phyloP scores from a whole-genome alignment of 2,797 vertebrate species.

The Cuculus canorus region DNA sequence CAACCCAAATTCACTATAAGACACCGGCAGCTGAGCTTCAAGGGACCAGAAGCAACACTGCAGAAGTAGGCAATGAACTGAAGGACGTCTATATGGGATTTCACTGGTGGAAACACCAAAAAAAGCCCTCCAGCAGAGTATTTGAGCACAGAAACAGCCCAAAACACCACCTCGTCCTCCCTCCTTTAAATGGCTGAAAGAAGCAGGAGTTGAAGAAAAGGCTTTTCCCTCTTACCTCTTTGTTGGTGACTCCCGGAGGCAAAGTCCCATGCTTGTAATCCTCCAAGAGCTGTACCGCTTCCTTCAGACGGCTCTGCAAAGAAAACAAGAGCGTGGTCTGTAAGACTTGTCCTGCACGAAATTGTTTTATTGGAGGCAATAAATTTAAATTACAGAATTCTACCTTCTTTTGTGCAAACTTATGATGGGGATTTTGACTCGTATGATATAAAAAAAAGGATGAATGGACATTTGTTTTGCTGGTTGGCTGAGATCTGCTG shows the following conservation, averaged over 20 bases:
- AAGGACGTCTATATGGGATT: no score
- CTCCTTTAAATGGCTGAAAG: rapidly evolving
- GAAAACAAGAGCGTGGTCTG: neutral
- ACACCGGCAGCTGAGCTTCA: neutral
- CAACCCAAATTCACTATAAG: neutral
- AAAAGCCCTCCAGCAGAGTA: neutral
- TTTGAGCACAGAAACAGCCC: neutral
- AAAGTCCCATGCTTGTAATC: slow-evolving; percentile 83
- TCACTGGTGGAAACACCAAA: neutral
- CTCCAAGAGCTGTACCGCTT: slow-evolving; percentile 85
- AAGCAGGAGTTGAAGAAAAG: neutral
- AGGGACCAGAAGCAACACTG: neutral
- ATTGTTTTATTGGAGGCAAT: neutral
- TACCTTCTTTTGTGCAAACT: rapidly evolving
- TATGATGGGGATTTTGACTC: neutral
- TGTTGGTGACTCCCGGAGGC: slow-evolving; percentile 84
- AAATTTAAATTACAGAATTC: rapidly evolving
- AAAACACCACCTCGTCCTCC: neutral
- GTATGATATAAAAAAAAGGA: neutral
- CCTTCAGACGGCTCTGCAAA: slow-evolving; percentile 84
- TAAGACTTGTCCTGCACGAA: neutral
- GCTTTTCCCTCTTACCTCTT: slow-evolving; percentile 80
- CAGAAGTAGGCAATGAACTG: neutral
- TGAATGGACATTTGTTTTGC: neutral
- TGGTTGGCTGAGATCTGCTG: neutral